Conservation (phyloP, 2,797 vertebrate genomes). For the Danio choprae region DNA sequence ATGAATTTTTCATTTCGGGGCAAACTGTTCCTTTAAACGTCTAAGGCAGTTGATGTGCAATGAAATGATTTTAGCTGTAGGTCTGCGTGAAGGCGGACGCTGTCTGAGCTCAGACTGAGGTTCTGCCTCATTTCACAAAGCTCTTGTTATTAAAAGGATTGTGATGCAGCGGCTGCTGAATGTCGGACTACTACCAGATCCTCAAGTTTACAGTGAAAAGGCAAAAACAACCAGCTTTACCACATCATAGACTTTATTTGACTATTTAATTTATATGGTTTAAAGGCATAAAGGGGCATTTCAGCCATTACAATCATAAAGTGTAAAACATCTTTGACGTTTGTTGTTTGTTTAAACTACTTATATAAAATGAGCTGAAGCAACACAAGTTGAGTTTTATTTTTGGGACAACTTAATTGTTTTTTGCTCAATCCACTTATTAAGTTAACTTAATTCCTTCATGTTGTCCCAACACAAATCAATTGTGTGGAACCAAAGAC, state of each 20-base stretch:
- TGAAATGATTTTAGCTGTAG: not conserved
- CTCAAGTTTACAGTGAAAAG: not conserved
- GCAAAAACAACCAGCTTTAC: not conserved
- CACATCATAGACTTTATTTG: not conserved
- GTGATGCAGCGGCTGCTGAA: not conserved
- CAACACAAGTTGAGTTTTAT: too few relatives aligned
- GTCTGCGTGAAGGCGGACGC: not conserved
- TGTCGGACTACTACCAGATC: constrained; percentile 9
- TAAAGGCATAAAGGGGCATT: too few relatives aligned
- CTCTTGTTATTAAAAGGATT: not conserved
- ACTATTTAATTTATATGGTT: too few relatives aligned
- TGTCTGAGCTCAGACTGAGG: not conserved
- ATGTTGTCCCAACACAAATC: too few relatives aligned
- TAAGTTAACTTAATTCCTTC: too few relatives aligned
- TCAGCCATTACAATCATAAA: too few relatives aligned
- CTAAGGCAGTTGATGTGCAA: not conserved
- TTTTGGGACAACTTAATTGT: too few relatives aligned
- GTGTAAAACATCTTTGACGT: too few relatives aligned
- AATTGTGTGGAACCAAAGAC: too few relatives aligned
- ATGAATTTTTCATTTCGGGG: not conserved
- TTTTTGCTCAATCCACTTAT: too few relatives aligned
- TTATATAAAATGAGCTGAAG: too few relatives aligned
- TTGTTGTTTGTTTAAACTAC: too few relatives aligned
- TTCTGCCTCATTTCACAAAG: constrained; percentile 7
- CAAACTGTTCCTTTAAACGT: not conserved